Evolutionary conservation across 1,140 invertebrate genomes (phyloP).

Genomic region (Mesaphorura yosii): DNA sequence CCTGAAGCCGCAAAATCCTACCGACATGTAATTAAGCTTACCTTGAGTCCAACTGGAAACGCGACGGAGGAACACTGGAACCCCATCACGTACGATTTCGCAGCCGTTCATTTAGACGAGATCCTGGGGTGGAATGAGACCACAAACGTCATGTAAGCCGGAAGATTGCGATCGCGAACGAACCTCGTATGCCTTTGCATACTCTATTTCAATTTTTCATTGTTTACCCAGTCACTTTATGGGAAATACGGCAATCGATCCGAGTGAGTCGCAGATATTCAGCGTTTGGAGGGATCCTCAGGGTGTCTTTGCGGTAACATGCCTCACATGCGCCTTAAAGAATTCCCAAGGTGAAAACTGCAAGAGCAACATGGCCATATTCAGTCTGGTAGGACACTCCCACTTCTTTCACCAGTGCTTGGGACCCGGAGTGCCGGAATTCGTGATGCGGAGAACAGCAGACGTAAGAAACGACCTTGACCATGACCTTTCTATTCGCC

Average conservation of each 20-base stretch:
- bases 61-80: slow-evolving; percentile 20
- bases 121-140: slow-evolving; percentile 65
- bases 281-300: slow-evolving; percentile 21
- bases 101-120: slow-evolving; percentile 64
- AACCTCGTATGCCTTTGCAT: too few species aligned
- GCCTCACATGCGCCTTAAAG: slow-evolving; percentile 35
- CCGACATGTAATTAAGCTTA: slow-evolving; percentile 49
- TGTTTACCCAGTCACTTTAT: slow-evolving; percentile 38
- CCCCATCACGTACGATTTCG: slow-evolving; percentile 54
- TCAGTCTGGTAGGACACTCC: slow-evolving; percentile 54
- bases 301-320: slow-evolving; percentile 19
- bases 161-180: neutral
- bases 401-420: slow-evolving; percentile 62
- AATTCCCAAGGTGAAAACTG: slow-evolving; percentile 35
- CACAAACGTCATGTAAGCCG: slow-evolving; percentile 51
- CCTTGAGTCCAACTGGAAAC: slow-evolving; percentile 30
- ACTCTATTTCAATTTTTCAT: neutral
- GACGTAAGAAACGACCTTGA: neutral
- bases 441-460: slow-evolving; percentile 15
- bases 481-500: neutral
- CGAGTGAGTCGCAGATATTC: slow-evolving; percentile 36
- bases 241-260: slow-evolving; percentile 3
- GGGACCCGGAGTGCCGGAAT: slow-evolving; percentile 50
- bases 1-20: slow-evolving; percentile 41
- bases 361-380: slow-evolving; percentile 51